phyloP scores from a whole-genome alignment of 2,797 vertebrate genomes.

The Hozukius guyotensis region DNA sequence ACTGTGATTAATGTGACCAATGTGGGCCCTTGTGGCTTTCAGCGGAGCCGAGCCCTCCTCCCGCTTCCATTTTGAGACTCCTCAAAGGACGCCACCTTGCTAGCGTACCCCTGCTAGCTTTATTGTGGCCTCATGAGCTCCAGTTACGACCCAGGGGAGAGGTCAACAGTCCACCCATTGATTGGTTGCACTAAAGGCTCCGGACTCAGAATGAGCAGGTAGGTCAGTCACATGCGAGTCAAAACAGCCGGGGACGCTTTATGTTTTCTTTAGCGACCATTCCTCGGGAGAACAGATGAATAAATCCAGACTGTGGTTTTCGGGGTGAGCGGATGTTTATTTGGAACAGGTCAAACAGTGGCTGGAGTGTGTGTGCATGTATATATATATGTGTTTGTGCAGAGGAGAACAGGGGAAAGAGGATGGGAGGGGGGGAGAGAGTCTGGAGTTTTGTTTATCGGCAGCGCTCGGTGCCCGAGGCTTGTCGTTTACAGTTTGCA shows the following conservation, averaged over 20 bases:
- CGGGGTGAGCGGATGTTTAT: constrained; percentile 56
- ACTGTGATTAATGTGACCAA: constrained; percentile 66
- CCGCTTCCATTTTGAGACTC: constrained; percentile 64
- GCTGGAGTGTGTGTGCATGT: constrained; percentile 34
- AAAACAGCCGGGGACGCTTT: constrained; percentile 41
- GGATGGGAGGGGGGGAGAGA: neutral
- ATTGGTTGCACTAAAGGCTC: constrained; percentile 59
- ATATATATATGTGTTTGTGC: constrained; percentile 35
- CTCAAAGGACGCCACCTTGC: constrained; percentile 61
- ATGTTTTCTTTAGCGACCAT: constrained; percentile 43
- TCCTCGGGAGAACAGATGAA: constrained; percentile 46
- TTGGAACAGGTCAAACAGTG: constrained; percentile 68
- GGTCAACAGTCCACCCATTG: constrained; percentile 79
- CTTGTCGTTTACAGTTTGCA: constrained; percentile 51
- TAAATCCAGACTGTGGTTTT: constrained; percentile 50
- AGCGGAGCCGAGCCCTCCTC: constrained; percentile 45
- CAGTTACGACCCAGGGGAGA: constrained; percentile 74
- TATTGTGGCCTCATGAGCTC: constrained; percentile 70
- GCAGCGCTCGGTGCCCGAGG: constrained; percentile 39
- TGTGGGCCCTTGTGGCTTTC: constrained; percentile 53
- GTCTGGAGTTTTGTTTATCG: constrained; percentile 59
- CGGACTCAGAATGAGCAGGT: constrained; percentile 47
- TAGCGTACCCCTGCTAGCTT: constrained; percentile 62
- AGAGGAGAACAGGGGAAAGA: constrained; percentile 13
- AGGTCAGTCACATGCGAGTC: constrained; percentile 43